Evolutionary conservation across 2,888 invertebrate species (phyloP).

Genomic region (Pseudanteris insignis): DNA sequence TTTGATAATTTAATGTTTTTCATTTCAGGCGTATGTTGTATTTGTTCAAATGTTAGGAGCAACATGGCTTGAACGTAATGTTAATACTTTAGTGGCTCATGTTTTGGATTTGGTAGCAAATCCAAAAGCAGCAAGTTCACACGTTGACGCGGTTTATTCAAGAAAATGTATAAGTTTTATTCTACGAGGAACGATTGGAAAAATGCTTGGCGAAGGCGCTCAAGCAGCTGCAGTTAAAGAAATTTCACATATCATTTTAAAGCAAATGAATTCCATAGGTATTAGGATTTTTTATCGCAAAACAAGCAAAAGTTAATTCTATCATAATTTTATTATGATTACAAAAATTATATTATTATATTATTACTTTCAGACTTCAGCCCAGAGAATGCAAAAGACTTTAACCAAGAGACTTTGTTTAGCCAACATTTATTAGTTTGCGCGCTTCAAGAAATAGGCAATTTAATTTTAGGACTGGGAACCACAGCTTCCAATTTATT

Average conservation of each 20-base stretch:
- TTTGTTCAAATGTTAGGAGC: slow-evolving; percentile 94
- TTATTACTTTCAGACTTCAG: slow-evolving; percentile 78
- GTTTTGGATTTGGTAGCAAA: slow-evolving; percentile 93
- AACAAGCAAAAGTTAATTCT: too few species aligned
- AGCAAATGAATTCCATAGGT: slow-evolving; percentile 93
- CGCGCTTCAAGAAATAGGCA: slow-evolving; percentile 92
- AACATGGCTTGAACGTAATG: slow-evolving; percentile 93
- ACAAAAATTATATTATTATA: too few species aligned
- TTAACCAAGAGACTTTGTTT: slow-evolving; percentile 88
- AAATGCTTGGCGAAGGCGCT: slow-evolving; percentile 95
- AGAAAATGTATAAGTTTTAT: slow-evolving; percentile 97
- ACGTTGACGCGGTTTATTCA: slow-evolving; percentile 97
- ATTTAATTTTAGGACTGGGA: slow-evolving; percentile 88
- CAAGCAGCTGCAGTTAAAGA: slow-evolving; percentile 96
- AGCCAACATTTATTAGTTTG: slow-evolving; percentile 92
- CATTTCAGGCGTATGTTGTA: slow-evolving; percentile 86
- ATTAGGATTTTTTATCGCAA: too few species aligned
- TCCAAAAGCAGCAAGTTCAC: slow-evolving; percentile 94
- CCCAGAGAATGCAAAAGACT: slow-evolving; percentile 91
- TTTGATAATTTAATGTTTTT: not conserved
- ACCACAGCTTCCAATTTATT: slow-evolving; percentile 92
- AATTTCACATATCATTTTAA: slow-evolving; percentile 88
- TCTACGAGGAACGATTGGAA: slow-evolving; percentile 88
- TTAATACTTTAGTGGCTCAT: slow-evolving; percentile 86
- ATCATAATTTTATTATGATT: too few species aligned